A percentile compares a stretch with the other conserved stretches of the same genome.
These are phyloP conservation scores for Tachycineta bicolor DNA, from an alignment of 2,113 vertebrate genomes.

Conservation along the genomic window DNA sequence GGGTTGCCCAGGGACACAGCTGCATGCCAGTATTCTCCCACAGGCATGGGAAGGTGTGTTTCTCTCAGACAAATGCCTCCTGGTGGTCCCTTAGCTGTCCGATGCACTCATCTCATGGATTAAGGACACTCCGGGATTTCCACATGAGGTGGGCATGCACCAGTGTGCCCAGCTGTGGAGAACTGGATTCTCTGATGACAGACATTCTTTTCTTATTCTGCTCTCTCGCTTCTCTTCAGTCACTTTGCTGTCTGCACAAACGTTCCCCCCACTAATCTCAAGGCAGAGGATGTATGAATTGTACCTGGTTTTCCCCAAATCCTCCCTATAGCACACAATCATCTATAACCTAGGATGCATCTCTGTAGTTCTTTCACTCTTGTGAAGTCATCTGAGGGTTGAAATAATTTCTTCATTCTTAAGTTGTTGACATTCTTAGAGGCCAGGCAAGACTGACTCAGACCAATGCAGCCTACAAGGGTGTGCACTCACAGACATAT, in stretches of 20 bases:
- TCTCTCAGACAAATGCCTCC: not conserved
- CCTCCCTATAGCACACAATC: not conserved
- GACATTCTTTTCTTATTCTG: not conserved
- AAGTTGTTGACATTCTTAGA: not conserved
- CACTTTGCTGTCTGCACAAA: not conserved
- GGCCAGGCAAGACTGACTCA: not conserved
- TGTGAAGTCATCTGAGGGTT: not conserved
- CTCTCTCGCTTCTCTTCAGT: not conserved
- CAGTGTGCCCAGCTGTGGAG: not conserved
- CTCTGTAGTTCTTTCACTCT: not conserved
- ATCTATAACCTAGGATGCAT: not conserved
- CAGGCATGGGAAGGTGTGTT: not conserved
- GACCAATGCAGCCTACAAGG: not conserved
- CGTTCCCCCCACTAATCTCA: not conserved
- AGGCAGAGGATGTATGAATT: not conserved
- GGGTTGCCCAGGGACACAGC: not conserved
- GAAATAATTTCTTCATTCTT: not conserved
- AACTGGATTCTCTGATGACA: not conserved
- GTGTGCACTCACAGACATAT: fast-evolving
- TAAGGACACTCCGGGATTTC: not conserved
- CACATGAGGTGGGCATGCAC: not conserved
- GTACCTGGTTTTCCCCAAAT: not conserved
- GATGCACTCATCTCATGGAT: not conserved
- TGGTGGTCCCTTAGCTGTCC: not conserved
- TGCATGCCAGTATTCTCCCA: not conserved